A percentile compares a stretch with the other conserved stretches of the same genome.
Evolutionary conservation across 2,888 invertebrate genomes (phyloP).

Genomic region (Bursaphelenchus okinawaensis): DNA sequence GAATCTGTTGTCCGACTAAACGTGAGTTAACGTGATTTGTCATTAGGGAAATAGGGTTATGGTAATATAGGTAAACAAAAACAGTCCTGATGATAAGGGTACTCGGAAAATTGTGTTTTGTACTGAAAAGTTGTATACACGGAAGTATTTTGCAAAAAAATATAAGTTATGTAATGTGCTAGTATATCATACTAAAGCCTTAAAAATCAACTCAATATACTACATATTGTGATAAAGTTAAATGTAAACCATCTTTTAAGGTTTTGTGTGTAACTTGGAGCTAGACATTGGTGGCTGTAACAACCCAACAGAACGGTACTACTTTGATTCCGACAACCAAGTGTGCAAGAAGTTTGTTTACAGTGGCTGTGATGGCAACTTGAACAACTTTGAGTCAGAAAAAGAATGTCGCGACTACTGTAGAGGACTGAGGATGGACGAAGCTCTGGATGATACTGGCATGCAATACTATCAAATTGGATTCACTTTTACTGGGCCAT

Average conservation of each 20-base stretch:
- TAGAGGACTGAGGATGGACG: constrained; percentile 24
- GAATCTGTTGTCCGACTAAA: constrained; percentile 48
- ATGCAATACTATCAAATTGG: constrained; percentile 38
- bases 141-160: no score
- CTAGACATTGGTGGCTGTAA: constrained; percentile 37
- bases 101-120: no score
- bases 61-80: no score
- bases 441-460: not conserved
- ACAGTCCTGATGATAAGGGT: no score
- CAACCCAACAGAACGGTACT: constrained; percentile 34
- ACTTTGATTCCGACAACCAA: constrained; percentile 33
- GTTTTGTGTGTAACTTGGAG: constrained; percentile 40
- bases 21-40: constrained; percentile 22
- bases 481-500: constrained; percentile 42
- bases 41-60: no score
- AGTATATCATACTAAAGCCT: no score
- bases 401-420: constrained; percentile 40
- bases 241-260: constrained; percentile 23
- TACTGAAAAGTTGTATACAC: no score
- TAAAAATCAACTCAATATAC: no score
- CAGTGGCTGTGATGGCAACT: constrained; percentile 50
- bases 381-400: constrained; percentile 45
- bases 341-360: constrained; percentile 40
- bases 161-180: no score
- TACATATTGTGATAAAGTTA: no score